These are phyloP conservation scores for Trogon surrucura DNA, from an alignment of 2,113 vertebrate species.

Conservation along the genomic window DNA sequence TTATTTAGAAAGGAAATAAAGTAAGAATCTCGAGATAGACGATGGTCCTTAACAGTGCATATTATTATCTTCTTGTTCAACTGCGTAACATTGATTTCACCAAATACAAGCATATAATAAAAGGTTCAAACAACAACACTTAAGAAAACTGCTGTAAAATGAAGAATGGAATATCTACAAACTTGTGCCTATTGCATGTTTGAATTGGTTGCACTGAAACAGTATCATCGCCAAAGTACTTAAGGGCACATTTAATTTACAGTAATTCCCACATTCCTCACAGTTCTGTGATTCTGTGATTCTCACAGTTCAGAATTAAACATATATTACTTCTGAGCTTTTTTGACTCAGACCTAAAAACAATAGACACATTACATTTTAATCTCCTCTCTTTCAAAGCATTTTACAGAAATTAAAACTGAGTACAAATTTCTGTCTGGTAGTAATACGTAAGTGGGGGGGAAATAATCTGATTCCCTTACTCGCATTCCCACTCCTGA, in stretches of 20 bases:
- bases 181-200: neutral
- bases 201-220: neutral
- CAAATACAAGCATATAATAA: neutral
- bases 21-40: neutral
- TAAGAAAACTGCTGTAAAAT: neutral
- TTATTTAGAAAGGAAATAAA: neutral
- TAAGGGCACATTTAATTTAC: neutral
- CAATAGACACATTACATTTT: neutral
- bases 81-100: neutral
- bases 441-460: neutral
- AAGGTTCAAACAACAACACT: neutral
- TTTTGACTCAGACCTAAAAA: neutral
- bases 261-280: neutral
- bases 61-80: neutral
- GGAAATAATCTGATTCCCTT: neutral
- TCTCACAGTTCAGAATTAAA: neutral
- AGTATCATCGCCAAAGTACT: neutral
- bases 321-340: neutral
- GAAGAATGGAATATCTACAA: neutral
- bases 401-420: neutral
- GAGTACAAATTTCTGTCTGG: neutral
- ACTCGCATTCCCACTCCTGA: neutral
- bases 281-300: too few relatives aligned
- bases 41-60: neutral
- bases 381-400: neutral